Percentiles rank a stretch among this genome's conserved stretches.
Evolutionary conservation across 2,888 invertebrate genomes (phyloP).

Genomic region (Cerceris rybyensis): DNA sequence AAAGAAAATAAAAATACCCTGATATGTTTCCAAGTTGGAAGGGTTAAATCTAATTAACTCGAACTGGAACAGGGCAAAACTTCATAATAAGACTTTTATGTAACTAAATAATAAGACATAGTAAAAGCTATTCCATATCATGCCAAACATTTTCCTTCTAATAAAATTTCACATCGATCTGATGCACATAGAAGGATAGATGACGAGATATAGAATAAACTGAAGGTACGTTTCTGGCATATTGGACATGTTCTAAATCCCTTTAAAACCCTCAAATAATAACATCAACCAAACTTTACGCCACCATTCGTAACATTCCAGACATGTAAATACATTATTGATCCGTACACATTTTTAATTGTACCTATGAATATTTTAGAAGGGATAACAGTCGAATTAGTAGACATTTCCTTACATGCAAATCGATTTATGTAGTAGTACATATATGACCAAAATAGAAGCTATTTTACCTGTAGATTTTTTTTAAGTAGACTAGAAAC

Average conservation of each 20-base stretch:
- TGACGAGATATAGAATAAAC: conserved; percentile 52
- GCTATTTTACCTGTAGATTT: conserved; percentile 67
- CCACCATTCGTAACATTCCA: conserved; percentile 35
- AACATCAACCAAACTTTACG: conserved; percentile 20
- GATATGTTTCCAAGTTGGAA: conserved; percentile 73
- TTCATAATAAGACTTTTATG: conserved; percentile 20
- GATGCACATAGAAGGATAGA: conserved; percentile 60
- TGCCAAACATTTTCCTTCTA: conserved; percentile 68
- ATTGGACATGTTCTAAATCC: conserved; percentile 14
- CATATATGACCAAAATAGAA: conserved; percentile 71
- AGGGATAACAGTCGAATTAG: conserved; percentile 52
- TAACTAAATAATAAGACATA: conserved; percentile 29
- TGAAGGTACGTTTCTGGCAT: conserved; percentile 13
- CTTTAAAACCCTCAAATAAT: conserved; percentile 3
- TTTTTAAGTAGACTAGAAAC: conserved; percentile 76
- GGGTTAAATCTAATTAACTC: conserved; percentile 79
- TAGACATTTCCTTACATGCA: conserved; percentile 60
- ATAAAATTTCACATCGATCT: conserved; percentile 41
- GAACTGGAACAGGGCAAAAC: conserved; percentile 75
- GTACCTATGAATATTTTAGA: conserved; percentile 50
- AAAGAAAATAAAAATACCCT: conserved; percentile 58
- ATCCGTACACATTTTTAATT: conserved; percentile 63
- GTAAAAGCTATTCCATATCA: conserved; percentile 51
- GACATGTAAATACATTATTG: conserved; percentile 46
- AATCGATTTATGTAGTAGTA: conserved; percentile 59